Evolutionary conservation across 2,888 invertebrate genomes (phyloP), one percentile per base, ranked within the genome.

Genomic region (Athetis lepigone): DNA sequence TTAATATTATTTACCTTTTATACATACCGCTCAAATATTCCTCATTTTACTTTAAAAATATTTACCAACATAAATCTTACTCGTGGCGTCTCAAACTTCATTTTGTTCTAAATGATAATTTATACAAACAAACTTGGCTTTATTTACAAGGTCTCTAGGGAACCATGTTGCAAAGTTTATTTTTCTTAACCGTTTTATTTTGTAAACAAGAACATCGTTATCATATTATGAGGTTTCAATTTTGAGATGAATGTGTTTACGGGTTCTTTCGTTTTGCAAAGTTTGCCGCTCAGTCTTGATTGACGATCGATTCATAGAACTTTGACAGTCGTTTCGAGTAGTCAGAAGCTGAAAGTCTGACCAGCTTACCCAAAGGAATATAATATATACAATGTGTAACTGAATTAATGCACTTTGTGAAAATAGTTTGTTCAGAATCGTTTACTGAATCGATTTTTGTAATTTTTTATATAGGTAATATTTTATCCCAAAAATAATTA

Each of bases 81-180:
- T 42, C 37, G 9, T 29, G 11, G 18, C 40, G 25, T 21, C 23
- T 52, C 39, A 19, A 61, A 61, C 27, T 55, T 43, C 51, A 52
- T 71, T 71, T 52, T 51, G 43, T 70, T 45, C 29, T 42, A 36
- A 64, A 72, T 59, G 72, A 55, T 74, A 58, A 74, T 72, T 69
- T 58, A 64, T 59, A 36, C 60, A 58, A 69, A 70, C 75, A 47
- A 70, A 56, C 47, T 74, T 45, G 42, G 25, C 25, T 50, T 42
- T 33, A 52, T 43, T 40, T 16, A 4, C 13, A 33, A 6, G n/a
- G 23, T 13, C 36, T 8, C 8, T 0, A 27, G 23, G 39, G 63
- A 50, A 36, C 7, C 19, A 23, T 36, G 19, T 42, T 3, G 25
- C 42, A 11, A 33, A 25, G 4, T 65, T 6, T 16, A 8, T 27